phyloP scores from a whole-genome alignment of 1,140 invertebrate species.

The Epicauta chinensis region DNA sequence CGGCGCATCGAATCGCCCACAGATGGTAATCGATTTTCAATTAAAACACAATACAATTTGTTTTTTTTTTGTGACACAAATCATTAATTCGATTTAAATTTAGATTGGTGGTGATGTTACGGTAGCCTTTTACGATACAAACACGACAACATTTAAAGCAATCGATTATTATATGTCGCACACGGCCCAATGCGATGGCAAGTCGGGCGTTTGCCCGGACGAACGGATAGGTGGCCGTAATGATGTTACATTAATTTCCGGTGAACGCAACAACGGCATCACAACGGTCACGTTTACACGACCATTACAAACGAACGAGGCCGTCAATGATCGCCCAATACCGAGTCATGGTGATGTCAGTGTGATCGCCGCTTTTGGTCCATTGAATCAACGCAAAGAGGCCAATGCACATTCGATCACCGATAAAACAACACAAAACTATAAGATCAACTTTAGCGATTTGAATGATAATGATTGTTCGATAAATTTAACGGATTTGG shows the following conservation, averaged over 20 bases:
- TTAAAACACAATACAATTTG: too few relatives aligned
- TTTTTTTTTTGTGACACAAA: too few relatives aligned
- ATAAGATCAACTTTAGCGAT: conserved; percentile 64
- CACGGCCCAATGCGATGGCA: conserved; percentile 74
- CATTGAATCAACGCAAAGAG: conserved; percentile 69
- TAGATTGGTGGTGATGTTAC: conserved; percentile 74
- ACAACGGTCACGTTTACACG: conserved; percentile 75
- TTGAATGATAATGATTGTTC: conserved; percentile 37
- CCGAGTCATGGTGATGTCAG: conserved; percentile 55
- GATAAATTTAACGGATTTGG: conserved; percentile 40
- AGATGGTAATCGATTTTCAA: conserved; percentile 53
- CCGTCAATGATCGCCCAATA: conserved; percentile 61
- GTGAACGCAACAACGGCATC: conserved; percentile 68
- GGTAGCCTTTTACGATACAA: conserved; percentile 72
- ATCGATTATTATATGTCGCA: conserved; percentile 82
- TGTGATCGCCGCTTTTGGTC: conserved; percentile 84
- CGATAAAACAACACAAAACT: conserved; percentile 67
- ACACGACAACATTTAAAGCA: conserved; percentile 61
- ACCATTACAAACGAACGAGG: conserved; percentile 68
- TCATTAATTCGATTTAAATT: not conserved
- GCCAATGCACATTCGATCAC: conserved; percentile 72
- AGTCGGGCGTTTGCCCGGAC: conserved; percentile 79
- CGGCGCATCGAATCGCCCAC: conserved; percentile 59
- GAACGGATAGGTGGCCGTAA: conserved; percentile 72
- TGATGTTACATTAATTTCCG: conserved; percentile 66